A percentile compares a stretch with the other conserved stretches of the same genome.
These are phyloP conservation scores for Leptoclinus maculatus DNA, from an alignment of 2,797 vertebrate species.

Conservation along the genomic window DNA sequence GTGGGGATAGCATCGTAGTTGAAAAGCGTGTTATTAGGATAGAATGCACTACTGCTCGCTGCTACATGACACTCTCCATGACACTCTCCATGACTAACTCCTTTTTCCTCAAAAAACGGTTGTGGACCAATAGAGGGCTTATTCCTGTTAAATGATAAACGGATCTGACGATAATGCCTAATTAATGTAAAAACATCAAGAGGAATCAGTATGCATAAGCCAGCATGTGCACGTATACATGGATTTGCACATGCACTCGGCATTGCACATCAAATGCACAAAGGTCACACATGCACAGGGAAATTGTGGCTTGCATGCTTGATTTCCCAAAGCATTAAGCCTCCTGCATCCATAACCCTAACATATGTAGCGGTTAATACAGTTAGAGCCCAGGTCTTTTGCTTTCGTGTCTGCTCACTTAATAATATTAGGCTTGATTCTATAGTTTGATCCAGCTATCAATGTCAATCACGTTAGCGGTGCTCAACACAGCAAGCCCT, in stretches of 20 bases:
- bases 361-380: conserved; percentile 75
- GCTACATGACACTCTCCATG: conserved; percentile 8
- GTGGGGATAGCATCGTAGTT: background rate
- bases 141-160: conserved; percentile 10
- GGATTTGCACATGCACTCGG: background rate
- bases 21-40: conserved; percentile 10
- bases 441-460: conserved; percentile 78
- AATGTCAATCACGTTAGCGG: conserved; percentile 78
- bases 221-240: background rate
- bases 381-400: conserved; percentile 69
- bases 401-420: conserved; percentile 72
- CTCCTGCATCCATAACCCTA: conserved; percentile 66
- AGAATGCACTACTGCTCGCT: conserved; percentile 14
- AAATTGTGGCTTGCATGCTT: conserved; percentile 56
- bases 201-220: background rate
- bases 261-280: conserved; percentile 6
- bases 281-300: conserved; percentile 25
- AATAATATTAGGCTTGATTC: conserved; percentile 76
- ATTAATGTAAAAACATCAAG: conserved; percentile 16
- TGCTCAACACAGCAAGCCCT: conserved; percentile 50
- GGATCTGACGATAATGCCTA: conserved; percentile 3
- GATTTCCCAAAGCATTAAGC: conserved; percentile 62
- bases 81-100: conserved; percentile 16
- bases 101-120: conserved; percentile 10
- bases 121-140: conserved; percentile 18